A percentile compares a stretch with the other conserved stretches of the same genome.
Conservation (phyloP, 2,113 vertebrate species). For the Empidonax traillii region DNA sequence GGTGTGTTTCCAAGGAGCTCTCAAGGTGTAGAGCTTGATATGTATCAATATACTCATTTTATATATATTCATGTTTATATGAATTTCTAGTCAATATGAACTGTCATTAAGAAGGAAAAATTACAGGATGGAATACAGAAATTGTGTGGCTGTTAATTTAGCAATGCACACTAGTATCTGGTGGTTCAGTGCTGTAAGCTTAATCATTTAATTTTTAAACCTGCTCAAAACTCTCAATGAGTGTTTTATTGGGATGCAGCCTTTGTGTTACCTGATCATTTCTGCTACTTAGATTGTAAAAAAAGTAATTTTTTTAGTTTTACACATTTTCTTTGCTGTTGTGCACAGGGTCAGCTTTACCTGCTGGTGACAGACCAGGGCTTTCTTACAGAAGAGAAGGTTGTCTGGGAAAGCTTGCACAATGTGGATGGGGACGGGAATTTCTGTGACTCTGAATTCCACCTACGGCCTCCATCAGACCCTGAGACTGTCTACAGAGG, state of each 20-base stretch:
- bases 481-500: slow-evolving; percentile 94
- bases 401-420: slow-evolving; percentile 98
- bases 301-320: neutral
- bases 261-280: neutral
- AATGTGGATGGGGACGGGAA: slow-evolving; percentile 97
- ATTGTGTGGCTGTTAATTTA: neutral
- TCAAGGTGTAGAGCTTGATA: neutral
- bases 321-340: slow-evolving; percentile 17
- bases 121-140: neutral
- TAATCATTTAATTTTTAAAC: neutral
- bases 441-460: slow-evolving; percentile 97
- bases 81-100: neutral
- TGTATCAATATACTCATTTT: neutral
- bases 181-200: neutral
- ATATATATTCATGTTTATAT: neutral
- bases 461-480: slow-evolving; percentile 92
- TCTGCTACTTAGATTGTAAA: neutral
- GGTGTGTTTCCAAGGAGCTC: neutral
- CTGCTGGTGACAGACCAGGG: slow-evolving; percentile 97
- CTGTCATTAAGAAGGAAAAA: neutral
- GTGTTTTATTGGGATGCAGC: neutral
- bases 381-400: slow-evolving; percentile 96
- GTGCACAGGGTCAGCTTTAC: slow-evolving; percentile 90
- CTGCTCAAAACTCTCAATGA: neutral
- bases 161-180: neutral